Percentiles rank a stretch among this genome's conserved stretches.
Evolutionary conservation across 2,113 vertebrate genomes (phyloP).

Genomic region (Laticauda laticaudata): DNA sequence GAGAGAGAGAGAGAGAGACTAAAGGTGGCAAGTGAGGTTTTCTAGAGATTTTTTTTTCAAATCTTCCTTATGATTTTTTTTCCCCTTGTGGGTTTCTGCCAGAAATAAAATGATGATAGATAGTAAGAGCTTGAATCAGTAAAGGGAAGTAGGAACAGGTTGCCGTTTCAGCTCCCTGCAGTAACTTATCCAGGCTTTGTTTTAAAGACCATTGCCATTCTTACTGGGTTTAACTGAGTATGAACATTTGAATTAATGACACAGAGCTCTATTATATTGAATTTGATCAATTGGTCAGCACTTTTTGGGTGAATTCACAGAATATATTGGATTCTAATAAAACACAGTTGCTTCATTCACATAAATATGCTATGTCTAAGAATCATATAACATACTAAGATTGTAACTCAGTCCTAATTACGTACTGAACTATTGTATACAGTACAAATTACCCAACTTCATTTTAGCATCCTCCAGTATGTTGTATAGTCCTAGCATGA

Average conservation of each 20-base stretch:
- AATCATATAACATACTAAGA: not conserved
- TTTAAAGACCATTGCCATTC: not conserved
- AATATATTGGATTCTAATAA: not conserved
- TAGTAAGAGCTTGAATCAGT: not conserved
- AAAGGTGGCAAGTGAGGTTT: not conserved
- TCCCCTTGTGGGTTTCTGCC: not conserved
- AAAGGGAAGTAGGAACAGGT: not conserved
- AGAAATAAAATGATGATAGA: not conserved
- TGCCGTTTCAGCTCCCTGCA: not conserved
- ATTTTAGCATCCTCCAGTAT: not conserved
- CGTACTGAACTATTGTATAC: not conserved
- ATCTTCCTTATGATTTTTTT: not conserved
- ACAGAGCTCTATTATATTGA: not conserved
- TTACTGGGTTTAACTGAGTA: not conserved
- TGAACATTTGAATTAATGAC: not conserved
- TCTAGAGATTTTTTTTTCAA: not conserved
- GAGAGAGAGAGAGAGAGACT: rapidly evolving
- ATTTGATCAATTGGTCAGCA: not conserved
- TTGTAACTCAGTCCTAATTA: not conserved
- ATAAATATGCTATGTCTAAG: not conserved
- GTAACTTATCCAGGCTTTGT: not conserved
- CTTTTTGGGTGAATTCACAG: not conserved
- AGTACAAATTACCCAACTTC: not conserved
- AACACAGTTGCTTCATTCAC: not conserved
- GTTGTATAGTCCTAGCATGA: not conserved